Evolutionary conservation across 2,113 vertebrate genomes (phyloP), one percentile per base, ranked within the genome.

Genomic region (Apodemus speciosus): DNA sequence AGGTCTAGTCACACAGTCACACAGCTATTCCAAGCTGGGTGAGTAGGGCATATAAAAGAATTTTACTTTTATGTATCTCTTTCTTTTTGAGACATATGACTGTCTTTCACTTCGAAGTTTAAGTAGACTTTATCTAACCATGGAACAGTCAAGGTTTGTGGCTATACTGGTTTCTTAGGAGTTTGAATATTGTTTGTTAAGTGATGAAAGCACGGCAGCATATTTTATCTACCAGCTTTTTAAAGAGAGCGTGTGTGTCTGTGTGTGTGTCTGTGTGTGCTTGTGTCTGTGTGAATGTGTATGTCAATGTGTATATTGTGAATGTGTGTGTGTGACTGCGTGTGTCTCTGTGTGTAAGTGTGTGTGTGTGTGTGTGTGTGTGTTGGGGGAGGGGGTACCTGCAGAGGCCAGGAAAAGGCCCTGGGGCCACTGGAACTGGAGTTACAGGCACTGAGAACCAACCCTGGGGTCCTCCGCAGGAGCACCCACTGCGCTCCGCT

Each of bases 61-160:
- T 80, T 90, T 80, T 35, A 18, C 27, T 68, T 53, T 56, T 53
- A 68, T 20, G 51, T n/a, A 60, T 20, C 60, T 53, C 11, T 88
- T 40, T 72, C 27, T 69, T 73, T 92, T 83, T 86, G 73, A 38
- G 16, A 89, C 20, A 9, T 71, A n/a, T 53, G 66, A 72, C 51
- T 62, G 79, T 16, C 64, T 89, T 94, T 88, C 40, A 79, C 30
- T 58, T 88, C 88, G 53, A 88, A 13, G 56, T 83, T 77, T 71
- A 72, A 77, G 58, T 32, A 92, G 68, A 81, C 72, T 94, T 85
- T 49, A 81, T 86, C 69, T 73, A 77, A 21, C 68, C 93, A 87
- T 9, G 60, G 64, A 53, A 72, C 88, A 93, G 40, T 88, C 64
- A 80, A 64, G 73, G 27, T 91, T 77, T 68, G 83, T 64, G 40